Conservation (phyloP, 2,888 invertebrate genomes). For the Atrina japonica region DNA sequence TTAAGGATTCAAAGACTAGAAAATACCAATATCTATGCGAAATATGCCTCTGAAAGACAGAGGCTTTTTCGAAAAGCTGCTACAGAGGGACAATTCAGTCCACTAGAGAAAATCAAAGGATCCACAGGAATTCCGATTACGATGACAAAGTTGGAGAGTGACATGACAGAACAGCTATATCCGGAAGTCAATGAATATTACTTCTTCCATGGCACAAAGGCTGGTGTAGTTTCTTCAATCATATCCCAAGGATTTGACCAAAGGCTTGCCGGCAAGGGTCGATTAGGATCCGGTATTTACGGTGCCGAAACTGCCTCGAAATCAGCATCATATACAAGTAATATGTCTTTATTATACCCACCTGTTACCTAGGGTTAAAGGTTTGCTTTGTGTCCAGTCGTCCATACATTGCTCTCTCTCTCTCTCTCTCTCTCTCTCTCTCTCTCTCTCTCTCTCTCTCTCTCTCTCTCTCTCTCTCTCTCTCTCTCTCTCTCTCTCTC, state of each 20-base stretch:
- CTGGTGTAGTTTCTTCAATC: constrained; percentile 43
- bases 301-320: constrained; percentile 66
- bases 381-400: no score
- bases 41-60: constrained; percentile 57
- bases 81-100: constrained; percentile 5
- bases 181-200: constrained; percentile 63
- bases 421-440: no score
- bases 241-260: constrained; percentile 57
- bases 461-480: no score
- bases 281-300: constrained; percentile 61
- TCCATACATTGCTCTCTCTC: no score
- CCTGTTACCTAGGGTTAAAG: no score
- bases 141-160: constrained; percentile 26
- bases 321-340: constrained; percentile 65
- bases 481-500: no score
- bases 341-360: no score
- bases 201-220: constrained; percentile 67
- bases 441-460: no score
- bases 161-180: constrained; percentile 34
- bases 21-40: constrained; percentile 58
- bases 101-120: constrained; percentile 17
- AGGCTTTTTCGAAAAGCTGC: constrained; percentile 53
- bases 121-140: constrained; percentile 33
- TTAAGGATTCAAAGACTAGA: constrained; percentile 64
- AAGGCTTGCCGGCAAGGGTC: constrained; percentile 49